Percentiles rank a stretch among this genome's conserved stretches.
Conservation (phyloP, 2,797 vertebrate species). For the Phaenicophaeus curvirostris region DNA sequence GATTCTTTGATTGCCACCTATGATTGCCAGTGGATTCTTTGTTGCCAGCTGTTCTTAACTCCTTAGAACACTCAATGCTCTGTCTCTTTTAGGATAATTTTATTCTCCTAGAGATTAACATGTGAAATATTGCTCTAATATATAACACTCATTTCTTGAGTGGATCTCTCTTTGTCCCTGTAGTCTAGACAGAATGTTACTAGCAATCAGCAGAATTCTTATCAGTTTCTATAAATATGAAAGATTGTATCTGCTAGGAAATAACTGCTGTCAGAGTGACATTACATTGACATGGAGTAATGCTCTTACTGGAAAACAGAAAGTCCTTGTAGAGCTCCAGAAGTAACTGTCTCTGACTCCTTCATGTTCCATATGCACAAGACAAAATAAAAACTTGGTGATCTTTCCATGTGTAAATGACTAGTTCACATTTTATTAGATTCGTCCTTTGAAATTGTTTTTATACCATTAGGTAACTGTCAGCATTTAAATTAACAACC, state of each 20-base stretch:
- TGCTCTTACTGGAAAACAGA: constrained; percentile 55
- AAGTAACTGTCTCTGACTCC: constrained; percentile 20
- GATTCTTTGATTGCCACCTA: too few species aligned
- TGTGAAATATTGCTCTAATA: constrained; percentile 58
- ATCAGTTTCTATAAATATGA: constrained; percentile 71
- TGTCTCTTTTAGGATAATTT: constrained; percentile 55
- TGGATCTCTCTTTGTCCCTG: constrained; percentile 20
- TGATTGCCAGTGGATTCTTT: background rate
- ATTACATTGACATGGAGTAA: constrained; percentile 62
- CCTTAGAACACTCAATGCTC: background rate
- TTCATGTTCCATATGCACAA: constrained; percentile 23
- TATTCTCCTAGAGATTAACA: constrained; percentile 50
- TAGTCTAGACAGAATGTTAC: constrained; percentile 72
- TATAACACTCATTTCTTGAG: constrained; percentile 36
- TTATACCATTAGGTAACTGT: background rate
- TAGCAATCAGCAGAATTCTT: constrained; percentile 70
- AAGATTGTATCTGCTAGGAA: constrained; percentile 60
- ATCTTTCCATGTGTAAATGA: constrained; percentile 3
- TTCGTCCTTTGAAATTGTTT: background rate
- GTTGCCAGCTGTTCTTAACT: background rate
- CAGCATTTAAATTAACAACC: background rate
- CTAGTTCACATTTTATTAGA: constrained; percentile 7
- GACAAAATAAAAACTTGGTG: constrained; percentile 30
- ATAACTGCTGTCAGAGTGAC: constrained; percentile 62
- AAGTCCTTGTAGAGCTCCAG: constrained; percentile 54